Base-by-base conservation (phyloP, 2,113 vertebrate genomes). In the Romanogobio albipinnatus region DNA sequence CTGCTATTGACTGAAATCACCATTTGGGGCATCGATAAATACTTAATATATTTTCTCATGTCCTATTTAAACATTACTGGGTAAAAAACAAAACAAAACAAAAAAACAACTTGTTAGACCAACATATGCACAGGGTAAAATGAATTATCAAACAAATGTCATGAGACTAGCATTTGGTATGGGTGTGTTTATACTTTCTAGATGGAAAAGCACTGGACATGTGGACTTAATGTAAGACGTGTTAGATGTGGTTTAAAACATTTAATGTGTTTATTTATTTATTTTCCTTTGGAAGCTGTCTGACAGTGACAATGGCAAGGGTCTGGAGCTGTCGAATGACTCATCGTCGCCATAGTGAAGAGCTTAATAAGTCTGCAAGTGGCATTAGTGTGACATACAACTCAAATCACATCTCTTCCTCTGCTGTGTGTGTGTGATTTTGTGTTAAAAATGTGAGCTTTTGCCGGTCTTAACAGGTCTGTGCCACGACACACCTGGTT, bases 281-380 rank as follows among this genome's bases (percentile, higher is more conserved):
- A 51, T 26, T 24, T 85, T 71, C 22, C n/a, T 26, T 26, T 51
- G 24, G 66, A 82, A 19, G 29, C 75, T 78, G 53, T 24, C 39
- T 83, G 53, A 77, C 33, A 22, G 51, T 58, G 74, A 76, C 74
- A 86, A 82, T 43, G 61, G 66, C 39, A 33, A 59, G 66, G 64
- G 29, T 82, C 70, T 49, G 78, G 84, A 51, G 33, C 19, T 82
- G 59, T 68, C 14, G 73, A 78, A 29, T 87, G 86, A 84, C 82
- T 84, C 86, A 86, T 83, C n/a, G 82, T 87, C 78, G 14, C 78
- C 76, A 87, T 87, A 68, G 86, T 74, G 86, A 81, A 75, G 56
- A 74, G 76, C 76, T 84, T 87, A 87, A 87, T 82, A 71, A 82
- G 81, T 58, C 81, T 82, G 64, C 22, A 43, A 71, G 66, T 73